Base-by-base conservation (phyloP, 2,797 vertebrate genomes). In the Balearica regulorum region DNA sequence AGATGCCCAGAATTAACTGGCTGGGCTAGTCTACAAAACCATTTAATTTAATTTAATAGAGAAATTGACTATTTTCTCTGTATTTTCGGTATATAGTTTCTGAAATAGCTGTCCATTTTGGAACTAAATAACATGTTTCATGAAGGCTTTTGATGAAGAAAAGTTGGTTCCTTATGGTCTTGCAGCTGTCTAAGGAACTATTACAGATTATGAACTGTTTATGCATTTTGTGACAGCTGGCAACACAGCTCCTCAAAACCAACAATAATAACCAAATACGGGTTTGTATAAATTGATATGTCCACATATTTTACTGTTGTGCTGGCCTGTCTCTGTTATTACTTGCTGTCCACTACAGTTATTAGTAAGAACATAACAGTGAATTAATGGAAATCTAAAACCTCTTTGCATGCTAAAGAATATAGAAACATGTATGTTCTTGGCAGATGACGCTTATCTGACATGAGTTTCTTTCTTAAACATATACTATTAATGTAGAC, bases 221-320 rank as follows among this genome's bases (percentile, higher is more conserved):
- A 70, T 96, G 55, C 17, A 6, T 83, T 96, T 90, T 89, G 62
- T 90, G 79, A 90, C 72, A 95, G 76, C 85, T 95, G 94, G 95
- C 76, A 96, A 79, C 81, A 21, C 25, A 87, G 43, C 22, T 90
- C 24, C 78, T 86, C 73, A 78, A 89, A 94, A 60, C 29, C 86
- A 83, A 62, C 54, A 81, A 55, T 61, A 85, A 91, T 76, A 89
- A 83, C 44, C 62, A 93, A 95, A 78, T 90, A 20, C 68, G 93
- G 69, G 18, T 76, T 78, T 90, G 49, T 49, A 70, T 69, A 54
- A 94, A 85, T 65, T 12, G 39, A 76, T 89, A 35, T 72, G 33
- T 89, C 48, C 79, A 62, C 48, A 31, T 84, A 68, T 78, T 95
- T 71, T 76, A 57, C 37, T 61, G 35, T 53, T 94, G 21, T 73